phyloP scores from a whole-genome alignment of 2,888 invertebrate genomes.

The Coleophora deauratella region DNA sequence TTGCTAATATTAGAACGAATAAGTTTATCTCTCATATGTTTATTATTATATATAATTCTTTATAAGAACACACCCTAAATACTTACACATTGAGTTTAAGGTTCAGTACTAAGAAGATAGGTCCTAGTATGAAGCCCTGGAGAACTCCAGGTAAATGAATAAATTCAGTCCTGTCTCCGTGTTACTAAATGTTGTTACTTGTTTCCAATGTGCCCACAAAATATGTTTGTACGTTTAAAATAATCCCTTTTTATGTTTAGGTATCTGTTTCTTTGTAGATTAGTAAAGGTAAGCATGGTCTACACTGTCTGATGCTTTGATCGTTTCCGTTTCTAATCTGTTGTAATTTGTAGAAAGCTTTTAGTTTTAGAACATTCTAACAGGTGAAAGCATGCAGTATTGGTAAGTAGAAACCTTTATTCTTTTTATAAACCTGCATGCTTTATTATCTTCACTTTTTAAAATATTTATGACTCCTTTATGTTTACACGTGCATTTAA shows the following conservation, averaged over 20 bases:
- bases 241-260: not conserved
- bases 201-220: no score
- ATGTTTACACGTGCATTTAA: no score
- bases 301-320: constrained; percentile 28
- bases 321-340: constrained; percentile 21
- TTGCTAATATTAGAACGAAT: no score
- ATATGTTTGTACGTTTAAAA: not conserved
- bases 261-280: constrained; percentile 7
- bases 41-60: no score
- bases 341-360: constrained; percentile 25
- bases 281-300: constrained; percentile 42
- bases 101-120: not conserved
- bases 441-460: not conserved
- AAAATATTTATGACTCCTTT: no score
- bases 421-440: constrained; percentile 12
- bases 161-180: not conserved
- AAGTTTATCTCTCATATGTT: no score
- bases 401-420: constrained; percentile 39
- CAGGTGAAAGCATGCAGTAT: constrained; percentile 26
- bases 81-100: no score
- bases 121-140: constrained; percentile 2
- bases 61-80: no score
- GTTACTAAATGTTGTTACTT: not conserved
- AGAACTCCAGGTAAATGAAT: not conserved
- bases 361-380: constrained; percentile 36